Percentiles rank a stretch among this genome's conserved stretches.
Conservation (phyloP, 2,113 vertebrate species). For the Rhinichthys klamathensis region DNA sequence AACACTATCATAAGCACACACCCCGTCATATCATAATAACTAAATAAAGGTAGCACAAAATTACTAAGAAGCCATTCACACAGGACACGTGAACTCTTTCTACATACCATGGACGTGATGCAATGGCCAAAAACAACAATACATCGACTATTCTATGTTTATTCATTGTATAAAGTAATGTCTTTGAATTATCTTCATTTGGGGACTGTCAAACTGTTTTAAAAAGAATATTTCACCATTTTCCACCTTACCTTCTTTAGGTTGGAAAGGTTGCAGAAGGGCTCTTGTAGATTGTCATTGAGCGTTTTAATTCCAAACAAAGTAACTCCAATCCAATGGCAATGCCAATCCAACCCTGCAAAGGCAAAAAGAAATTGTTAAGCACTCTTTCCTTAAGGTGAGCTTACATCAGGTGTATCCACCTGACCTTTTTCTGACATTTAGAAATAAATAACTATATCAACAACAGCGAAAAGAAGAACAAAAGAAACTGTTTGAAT, state of each 20-base stretch:
- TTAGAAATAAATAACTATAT: too few species aligned
- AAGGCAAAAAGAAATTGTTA: not conserved
- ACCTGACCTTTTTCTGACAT: not conserved
- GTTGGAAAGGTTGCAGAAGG: constrained; percentile 16
- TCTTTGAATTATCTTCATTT: not conserved
- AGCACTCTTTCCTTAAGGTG: not conserved
- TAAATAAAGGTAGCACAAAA: constrained; percentile 5
- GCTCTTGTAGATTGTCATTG: constrained; percentile 6
- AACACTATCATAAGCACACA: not conserved
- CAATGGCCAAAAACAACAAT: not conserved
- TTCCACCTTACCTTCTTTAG: constrained; percentile 28
- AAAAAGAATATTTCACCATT: not conserved
- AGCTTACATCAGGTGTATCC: not conserved
- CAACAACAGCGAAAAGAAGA: not conserved
- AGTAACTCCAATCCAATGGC: not conserved
- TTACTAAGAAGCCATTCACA: not conserved
- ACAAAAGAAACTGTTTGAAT: not conserved
- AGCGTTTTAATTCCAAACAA: constrained; percentile 27
- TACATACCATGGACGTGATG: not conserved
- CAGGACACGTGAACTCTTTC: not conserved
- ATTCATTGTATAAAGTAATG: not conserved
- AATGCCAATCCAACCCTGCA: constrained; percentile 20
- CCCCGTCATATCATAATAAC: not conserved
- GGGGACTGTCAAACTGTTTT: not conserved
- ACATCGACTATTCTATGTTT: not conserved